These are phyloP conservation scores for Crotalus tigris DNA, from an alignment of 2,113 vertebrate genomes.

Conservation along the genomic window DNA sequence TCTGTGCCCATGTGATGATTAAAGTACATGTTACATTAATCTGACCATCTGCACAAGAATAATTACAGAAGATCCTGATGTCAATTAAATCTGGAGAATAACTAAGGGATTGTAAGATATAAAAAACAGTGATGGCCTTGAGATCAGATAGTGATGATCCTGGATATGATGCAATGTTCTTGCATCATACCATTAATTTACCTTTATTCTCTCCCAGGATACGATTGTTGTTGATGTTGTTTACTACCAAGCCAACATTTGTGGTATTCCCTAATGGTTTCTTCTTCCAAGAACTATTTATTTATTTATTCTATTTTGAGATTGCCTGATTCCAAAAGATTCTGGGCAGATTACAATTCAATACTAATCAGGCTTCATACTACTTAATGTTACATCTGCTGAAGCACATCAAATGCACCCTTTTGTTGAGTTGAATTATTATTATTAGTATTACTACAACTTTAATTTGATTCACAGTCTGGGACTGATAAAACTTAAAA, in stretches of 20 bases:
- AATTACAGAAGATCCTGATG: not conserved
- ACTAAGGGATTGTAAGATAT: not conserved
- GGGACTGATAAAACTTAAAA: too few species aligned
- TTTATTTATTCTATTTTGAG: not conserved
- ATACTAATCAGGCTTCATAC: not conserved
- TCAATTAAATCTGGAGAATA: not conserved
- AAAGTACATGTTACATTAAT: not conserved
- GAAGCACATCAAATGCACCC: not conserved
- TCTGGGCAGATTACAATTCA: not conserved
- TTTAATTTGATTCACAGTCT: too few species aligned
- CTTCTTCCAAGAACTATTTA: not conserved
- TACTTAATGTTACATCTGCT: not conserved
- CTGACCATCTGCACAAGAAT: not conserved
- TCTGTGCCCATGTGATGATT: not conserved
- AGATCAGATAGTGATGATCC: not conserved
- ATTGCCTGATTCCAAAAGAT: not conserved
- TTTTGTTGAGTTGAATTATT: not conserved
- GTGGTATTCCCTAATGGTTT: not conserved
- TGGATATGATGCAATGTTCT: not conserved
- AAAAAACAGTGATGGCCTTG: not conserved
- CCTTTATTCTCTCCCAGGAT: not conserved
- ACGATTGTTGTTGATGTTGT: not conserved
- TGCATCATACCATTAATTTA: not conserved
- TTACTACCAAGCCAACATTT: not conserved
- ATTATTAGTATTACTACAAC: too few species aligned